Percentiles rank a stretch among this genome's conserved stretches.
Evolutionary conservation across 2,888 invertebrate species (phyloP).

Genomic region (Clostera curtula): DNA sequence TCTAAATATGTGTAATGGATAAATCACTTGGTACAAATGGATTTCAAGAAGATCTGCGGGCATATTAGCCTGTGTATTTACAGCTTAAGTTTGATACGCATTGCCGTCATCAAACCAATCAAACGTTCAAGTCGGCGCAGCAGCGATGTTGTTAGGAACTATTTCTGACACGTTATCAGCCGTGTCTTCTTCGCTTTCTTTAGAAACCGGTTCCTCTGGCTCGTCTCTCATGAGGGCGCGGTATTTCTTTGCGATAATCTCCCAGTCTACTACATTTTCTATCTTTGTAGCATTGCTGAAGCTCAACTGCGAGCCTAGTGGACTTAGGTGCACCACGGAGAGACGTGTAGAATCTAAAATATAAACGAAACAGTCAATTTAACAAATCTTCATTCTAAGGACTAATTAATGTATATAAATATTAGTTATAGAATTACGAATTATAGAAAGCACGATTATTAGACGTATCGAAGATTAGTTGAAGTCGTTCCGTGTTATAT

Average conservation of each 20-base stretch:
- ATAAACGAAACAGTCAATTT: slow-evolving; percentile 2
- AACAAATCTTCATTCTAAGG: no score
- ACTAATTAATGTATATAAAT: no score
- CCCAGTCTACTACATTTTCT: slow-evolving; percentile 94
- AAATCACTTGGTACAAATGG: no score
- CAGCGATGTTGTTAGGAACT: slow-evolving; percentile 55
- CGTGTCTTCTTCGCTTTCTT: slow-evolving; percentile 55
- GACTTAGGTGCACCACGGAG: slow-evolving; percentile 87
- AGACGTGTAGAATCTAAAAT: slow-evolving; percentile 81
- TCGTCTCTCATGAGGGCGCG: slow-evolving; percentile 78
- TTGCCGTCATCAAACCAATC: slow-evolving; percentile 3
- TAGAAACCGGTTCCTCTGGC: slow-evolving; percentile 49
- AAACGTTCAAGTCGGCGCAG: slow-evolving; percentile 50
- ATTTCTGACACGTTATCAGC: slow-evolving; percentile 60
- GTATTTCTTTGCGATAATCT: slow-evolving; percentile 91
- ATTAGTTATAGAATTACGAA: no score
- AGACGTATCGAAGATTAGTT: no score
- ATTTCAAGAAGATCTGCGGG: no score
- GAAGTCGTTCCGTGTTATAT: no score
- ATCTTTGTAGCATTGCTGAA: slow-evolving; percentile 86
- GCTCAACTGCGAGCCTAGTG: slow-evolving; percentile 88
- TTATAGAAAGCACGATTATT: no score
- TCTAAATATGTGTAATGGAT: no score
- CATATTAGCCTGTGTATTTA: no score
- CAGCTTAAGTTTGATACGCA: no score